Evolutionary conservation across 2,797 vertebrate genomes (phyloP), one percentile per base, ranked within the genome.

Genomic region (Cynodonichthys magdalenae): DNA sequence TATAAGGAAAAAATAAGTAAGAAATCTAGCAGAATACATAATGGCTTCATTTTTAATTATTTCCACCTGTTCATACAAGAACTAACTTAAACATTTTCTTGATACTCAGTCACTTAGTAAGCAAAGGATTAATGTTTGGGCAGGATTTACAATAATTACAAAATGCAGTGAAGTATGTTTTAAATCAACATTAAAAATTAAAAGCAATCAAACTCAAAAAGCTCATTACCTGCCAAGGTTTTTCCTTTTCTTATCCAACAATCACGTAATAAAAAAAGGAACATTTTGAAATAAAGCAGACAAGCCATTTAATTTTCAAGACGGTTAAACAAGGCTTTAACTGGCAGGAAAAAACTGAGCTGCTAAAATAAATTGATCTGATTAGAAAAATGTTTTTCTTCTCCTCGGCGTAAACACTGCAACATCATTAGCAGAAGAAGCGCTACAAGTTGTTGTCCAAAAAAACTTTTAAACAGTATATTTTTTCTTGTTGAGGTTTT

Each of bases 301-400:
- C 63, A 58, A 49, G 66, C 54, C 54, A 63, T 63, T 62, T 17
- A 50, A 58, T 42, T 66, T 54, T 53, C 14, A 28, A 57, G 20
- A 3, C 34, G n/a, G 36, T 54, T 61, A 59, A 63, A 63, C 28
- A 20, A 59, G 6, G 19, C 51, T 19, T 18, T 74, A 51, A 81
- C 53, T 66, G 63, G 62, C 72, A 69, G 54, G 36, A 58, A 59
- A 28, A 61, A 53, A 63, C 15, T 7, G 39, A 69, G 63, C 48
- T 42, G n/a, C 19, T 31, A 28, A 51, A 34, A 55, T 6, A 6
- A 41, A 49, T 36, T 60, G 36, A 76, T 61, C 20, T 54, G 58
- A 57, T 64, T 61, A 62, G 39, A 29, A 29, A 62, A 59, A 34
- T 48, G 63, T 67, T 67, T 34, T 59, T 51, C 31, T 41, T 34